phyloP scores from a whole-genome alignment of 2,888 invertebrate genomes.

The Pseudococcus longispinus region DNA sequence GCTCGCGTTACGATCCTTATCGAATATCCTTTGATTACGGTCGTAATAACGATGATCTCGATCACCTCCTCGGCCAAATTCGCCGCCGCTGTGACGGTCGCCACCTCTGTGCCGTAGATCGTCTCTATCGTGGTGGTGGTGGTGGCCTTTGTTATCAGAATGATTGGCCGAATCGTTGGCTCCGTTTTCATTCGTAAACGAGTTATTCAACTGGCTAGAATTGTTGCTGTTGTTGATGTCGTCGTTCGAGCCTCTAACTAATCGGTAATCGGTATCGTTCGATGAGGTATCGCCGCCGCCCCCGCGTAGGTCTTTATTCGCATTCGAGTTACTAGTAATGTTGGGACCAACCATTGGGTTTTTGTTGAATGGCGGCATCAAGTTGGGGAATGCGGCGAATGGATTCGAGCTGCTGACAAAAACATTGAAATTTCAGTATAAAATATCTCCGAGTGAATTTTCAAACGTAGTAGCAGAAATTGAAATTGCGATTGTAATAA shows the following conservation, averaged over 20 bases:
- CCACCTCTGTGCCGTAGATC: neutral
- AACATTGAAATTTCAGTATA: neutral
- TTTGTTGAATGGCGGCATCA: constrained; percentile 30
- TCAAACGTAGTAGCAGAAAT: too few species aligned
- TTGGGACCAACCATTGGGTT: neutral
- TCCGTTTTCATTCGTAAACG: neutral
- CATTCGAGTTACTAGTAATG: neutral
- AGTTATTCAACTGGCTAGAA: neutral
- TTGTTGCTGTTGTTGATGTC: neutral
- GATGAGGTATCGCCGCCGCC: neutral
- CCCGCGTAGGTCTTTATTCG: neutral
- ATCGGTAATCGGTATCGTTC: constrained; percentile 38
- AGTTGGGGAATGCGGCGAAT: constrained; percentile 21
- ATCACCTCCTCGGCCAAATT: neutral
- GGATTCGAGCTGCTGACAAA: neutral
- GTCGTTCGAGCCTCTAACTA: neutral
- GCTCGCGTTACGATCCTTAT: constrained; percentile 12
- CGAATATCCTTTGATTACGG: constrained; percentile 29
- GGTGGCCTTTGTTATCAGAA: neutral
- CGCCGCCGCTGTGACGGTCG: neutral
- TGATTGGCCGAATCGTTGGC: neutral
- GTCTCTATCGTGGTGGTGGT: neutral
- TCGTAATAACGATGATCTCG: neutral
- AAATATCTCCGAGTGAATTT: too few species aligned
- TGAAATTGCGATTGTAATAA: too few species aligned